Base-by-base conservation (phyloP, 2,797 vertebrate species). In the Hafferia zeledoni region DNA sequence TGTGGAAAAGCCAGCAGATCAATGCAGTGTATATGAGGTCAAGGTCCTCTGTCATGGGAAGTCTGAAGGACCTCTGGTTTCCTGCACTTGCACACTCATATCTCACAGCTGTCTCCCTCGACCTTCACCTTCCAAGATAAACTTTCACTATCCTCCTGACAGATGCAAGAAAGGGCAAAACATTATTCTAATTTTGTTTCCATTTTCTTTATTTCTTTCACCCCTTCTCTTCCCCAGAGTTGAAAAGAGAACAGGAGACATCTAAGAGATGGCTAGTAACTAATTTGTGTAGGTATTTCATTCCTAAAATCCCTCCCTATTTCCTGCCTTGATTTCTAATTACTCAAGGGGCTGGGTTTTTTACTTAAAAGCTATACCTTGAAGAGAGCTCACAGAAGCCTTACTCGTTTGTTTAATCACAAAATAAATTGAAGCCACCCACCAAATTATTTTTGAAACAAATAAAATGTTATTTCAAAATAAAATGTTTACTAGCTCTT, bases 291-390 rank as follows among this genome's bases (percentile, higher is more conserved):
- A 44, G 60, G 56, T 56, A 30, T 88, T 95, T 67, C 83, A 55
- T 71, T 95, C 87, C 83, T 94, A 53, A 91, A 93, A 95, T 93
- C 20, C 20, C 4, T 71, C 16, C 61, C 23, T 57, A 23, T 89
- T 82, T 89, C 28, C 43, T 86, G 67, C 33, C 59, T 72, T 80
- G 65, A 80, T 87, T 93, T 49, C 22, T 7, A 82, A 44, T 84
- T 86, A 56, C 46, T 83, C 76, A 53, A 52, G 69, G 50, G 43
- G 11, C 5, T 70, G 8, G 53, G 86, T 75, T 71, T 13, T 30
- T 81, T 88, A 49, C 22, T 92, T 90, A 96, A 90, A 15, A 61
- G 24, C 35, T 78, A 33, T 2, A 3, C 28, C n/a, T 90, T 93
- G 83, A 86, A 68, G 52, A 88, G 59, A 49, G 31, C 39, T 90